These are phyloP conservation scores for Proctacanthus coquilletti DNA, from an alignment of 1,140 invertebrate genomes.

Conservation along the genomic window DNA sequence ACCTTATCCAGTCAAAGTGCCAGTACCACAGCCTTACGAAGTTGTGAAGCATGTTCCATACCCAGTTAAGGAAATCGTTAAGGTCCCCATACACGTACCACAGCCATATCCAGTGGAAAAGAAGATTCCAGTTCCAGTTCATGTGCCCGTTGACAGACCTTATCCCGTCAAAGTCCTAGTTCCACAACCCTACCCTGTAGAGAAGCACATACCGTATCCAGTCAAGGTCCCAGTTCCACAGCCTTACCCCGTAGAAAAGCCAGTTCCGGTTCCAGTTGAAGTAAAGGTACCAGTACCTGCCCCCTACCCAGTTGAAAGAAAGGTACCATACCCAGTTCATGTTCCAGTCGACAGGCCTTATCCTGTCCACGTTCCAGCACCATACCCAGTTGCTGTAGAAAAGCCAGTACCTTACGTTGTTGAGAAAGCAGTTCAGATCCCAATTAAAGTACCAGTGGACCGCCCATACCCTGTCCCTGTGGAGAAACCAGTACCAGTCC, in stretches of 20 bases:
- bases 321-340: slow-evolving; percentile 42
- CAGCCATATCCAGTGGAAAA: slow-evolving; percentile 54
- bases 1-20: slow-evolving; percentile 43
- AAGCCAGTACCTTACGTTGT: slow-evolving; percentile 54
- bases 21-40: slow-evolving; percentile 45
- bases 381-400: slow-evolving; percentile 55
- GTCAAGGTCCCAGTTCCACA: slow-evolving; percentile 49
- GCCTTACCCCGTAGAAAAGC: slow-evolving; percentile 38
- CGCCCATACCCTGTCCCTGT: slow-evolving; percentile 37
- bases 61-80: slow-evolving; percentile 48
- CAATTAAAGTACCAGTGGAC: slow-evolving; percentile 44
- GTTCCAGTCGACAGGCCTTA: slow-evolving; percentile 42
- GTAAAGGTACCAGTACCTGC: slow-evolving; percentile 46
- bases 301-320: slow-evolving; percentile 47
- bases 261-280: slow-evolving; percentile 44
- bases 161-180: slow-evolving; percentile 45
- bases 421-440: slow-evolving; percentile 45
- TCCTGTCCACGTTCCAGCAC: slow-evolving; percentile 52
- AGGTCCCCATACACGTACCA: slow-evolving; percentile 48
- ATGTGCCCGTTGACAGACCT: slow-evolving; percentile 45
- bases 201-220: slow-evolving; percentile 42
- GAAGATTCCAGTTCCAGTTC: slow-evolving; percentile 48
- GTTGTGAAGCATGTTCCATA: slow-evolving; percentile 50
- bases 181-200: slow-evolving; percentile 48
- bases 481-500: slow-evolving; percentile 37